phyloP scores from a whole-genome alignment of 2,113 vertebrate species.

The Helogale parvula region DNA sequence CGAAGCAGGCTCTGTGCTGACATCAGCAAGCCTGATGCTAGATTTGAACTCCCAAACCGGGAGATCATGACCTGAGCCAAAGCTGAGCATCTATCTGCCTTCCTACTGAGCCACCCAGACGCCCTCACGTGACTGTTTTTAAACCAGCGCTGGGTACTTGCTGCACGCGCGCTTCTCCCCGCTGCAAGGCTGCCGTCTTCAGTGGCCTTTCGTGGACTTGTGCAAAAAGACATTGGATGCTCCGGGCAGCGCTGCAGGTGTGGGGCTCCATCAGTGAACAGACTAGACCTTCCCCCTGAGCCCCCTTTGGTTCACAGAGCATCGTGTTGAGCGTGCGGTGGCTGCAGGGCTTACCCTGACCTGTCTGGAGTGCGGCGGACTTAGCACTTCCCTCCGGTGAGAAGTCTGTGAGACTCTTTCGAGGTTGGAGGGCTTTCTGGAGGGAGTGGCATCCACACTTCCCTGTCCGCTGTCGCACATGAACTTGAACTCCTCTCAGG shows the following conservation, averaged over 20 bases:
- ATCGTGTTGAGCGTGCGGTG: fast-evolving
- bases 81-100: no score
- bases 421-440: neutral
- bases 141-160: neutral
- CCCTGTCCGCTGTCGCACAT: neutral
- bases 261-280: neutral
- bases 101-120: no score
- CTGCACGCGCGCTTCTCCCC: neutral
- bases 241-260: neutral
- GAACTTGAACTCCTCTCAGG: neutral
- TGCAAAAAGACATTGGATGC: neutral
- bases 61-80: no score
- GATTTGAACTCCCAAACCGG: no score
- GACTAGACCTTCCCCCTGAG: neutral
- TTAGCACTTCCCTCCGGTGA: neutral
- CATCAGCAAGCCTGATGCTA: no score
- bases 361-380: neutral
- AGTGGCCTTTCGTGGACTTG: neutral
- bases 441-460: neutral
- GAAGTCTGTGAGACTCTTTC: neutral
- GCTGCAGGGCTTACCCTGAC: fast-evolving
- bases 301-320: neutral
- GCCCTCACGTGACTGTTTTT: neutral
- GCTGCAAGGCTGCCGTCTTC: neutral
- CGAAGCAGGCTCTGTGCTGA: no score